Percentiles rank a stretch among this genome's conserved stretches.
Conservation (phyloP, 1,140 invertebrate species). For the Drosophila saltans region DNA sequence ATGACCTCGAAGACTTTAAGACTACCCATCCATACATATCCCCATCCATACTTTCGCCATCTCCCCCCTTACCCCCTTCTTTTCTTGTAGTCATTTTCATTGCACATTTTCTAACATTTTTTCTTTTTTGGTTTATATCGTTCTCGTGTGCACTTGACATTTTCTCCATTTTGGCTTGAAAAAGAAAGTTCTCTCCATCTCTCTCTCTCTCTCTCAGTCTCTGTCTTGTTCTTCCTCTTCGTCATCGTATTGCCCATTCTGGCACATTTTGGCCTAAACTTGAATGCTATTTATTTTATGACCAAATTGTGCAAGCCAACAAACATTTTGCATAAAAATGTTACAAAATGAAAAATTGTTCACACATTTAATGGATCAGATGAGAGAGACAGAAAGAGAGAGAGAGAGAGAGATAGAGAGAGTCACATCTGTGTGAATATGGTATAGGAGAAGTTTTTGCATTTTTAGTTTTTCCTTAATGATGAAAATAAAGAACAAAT, state of each 20-base stretch:
- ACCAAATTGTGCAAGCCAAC: conserved; percentile 8
- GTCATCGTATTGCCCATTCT: neutral
- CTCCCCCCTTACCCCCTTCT: conserved; percentile 5
- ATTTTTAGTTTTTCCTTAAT: neutral
- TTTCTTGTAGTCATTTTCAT: conserved; percentile 12
- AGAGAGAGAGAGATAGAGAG: no score
- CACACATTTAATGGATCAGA: neutral
- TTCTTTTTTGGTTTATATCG: conserved; percentile 5
- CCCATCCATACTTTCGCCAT: conserved; percentile 2
- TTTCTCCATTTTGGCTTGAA: conserved; percentile 26
- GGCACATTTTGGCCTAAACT: conserved; percentile 5
- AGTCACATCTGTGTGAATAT: neutral
- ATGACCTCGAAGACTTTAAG: conserved; percentile 11
- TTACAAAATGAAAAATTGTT: neutral
- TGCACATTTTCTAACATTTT: neutral
- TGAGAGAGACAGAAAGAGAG: neutral
- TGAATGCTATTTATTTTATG: conserved; percentile 11
- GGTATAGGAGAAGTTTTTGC: neutral
- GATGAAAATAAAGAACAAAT: neutral
- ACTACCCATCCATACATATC: neutral
- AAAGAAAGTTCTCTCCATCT: conserved; percentile 21
- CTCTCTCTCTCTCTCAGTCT: neutral
- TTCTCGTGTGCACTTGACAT: conserved; percentile 62
- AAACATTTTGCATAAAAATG: conserved; percentile 8
- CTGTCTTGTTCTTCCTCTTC: conserved; percentile 11